These are phyloP conservation scores for Drosophila setosimentum DNA, from an alignment of 2,888 invertebrate genomes.

Conservation along the genomic window DNA sequence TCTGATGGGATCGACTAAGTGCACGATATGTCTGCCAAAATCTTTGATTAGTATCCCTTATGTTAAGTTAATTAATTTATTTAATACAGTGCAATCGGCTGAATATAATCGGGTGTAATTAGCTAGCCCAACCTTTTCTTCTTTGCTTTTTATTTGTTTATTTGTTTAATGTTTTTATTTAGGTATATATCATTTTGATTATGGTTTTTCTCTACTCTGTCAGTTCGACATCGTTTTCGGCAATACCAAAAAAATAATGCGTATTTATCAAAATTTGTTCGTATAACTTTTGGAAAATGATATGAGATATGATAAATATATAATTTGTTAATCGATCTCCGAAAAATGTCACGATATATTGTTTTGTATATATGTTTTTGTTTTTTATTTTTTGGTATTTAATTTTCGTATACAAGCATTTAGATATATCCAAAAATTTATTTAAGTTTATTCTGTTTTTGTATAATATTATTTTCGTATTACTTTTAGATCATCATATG, in stretches of 20 bases:
- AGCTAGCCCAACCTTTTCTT: constrained; percentile 49
- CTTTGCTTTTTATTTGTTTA: constrained; percentile 21
- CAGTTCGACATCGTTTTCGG: constrained; percentile 37
- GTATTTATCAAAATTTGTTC: constrained; percentile 28
- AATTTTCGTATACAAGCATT: constrained; percentile 82
- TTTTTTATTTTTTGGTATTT: constrained; percentile 39
- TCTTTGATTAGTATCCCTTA: constrained; percentile 41
- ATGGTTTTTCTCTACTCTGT: constrained; percentile 49
- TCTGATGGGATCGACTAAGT: constrained; percentile 63
- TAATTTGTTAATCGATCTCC: constrained; percentile 29
- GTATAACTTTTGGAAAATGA: constrained; percentile 43
- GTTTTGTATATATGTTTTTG: constrained; percentile 19
- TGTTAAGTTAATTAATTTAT: constrained; percentile 35
- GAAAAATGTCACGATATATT: constrained; percentile 28
- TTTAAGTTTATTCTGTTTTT: constrained; percentile 44
- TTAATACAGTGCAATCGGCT: constrained; percentile 46
- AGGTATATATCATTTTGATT: constrained; percentile 75
- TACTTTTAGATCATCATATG: constrained; percentile 61
- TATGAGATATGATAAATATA: constrained; percentile 34
- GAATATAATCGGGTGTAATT: constrained; percentile 51
- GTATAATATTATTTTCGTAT: constrained; percentile 60
- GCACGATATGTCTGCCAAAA: constrained; percentile 77
- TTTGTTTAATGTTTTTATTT: constrained; percentile 36
- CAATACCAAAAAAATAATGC: constrained; percentile 20
- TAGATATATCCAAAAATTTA: constrained; percentile 67